Conservation (phyloP, 2,113 vertebrate species). For the Heterochromis multidens region DNA sequence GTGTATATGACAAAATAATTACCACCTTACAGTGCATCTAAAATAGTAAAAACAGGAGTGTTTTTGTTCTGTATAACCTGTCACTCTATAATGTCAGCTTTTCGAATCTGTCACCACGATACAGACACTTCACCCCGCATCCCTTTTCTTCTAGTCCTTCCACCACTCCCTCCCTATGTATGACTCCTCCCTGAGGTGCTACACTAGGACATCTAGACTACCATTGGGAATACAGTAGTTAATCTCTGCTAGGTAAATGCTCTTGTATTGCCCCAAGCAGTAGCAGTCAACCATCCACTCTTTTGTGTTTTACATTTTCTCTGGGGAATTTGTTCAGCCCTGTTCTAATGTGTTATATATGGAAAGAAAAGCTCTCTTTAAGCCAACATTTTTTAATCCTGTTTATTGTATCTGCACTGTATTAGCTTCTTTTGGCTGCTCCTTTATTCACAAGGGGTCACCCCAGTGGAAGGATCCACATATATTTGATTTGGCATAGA, state of each 20-base stretch:
- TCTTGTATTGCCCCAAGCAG: constrained; percentile 68
- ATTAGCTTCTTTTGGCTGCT: neutral
- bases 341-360: constrained; percentile 38
- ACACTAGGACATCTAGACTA: constrained; percentile 61
- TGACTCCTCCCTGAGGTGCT: constrained; percentile 49
- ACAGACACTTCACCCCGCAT: neutral
- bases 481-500: neutral
- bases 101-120: constrained; percentile 22
- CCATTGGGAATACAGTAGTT: constrained; percentile 69
- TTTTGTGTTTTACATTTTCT: constrained; percentile 39
- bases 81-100: constrained; percentile 32
- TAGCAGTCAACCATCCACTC: constrained; percentile 53
- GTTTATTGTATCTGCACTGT: constrained; percentile 4
- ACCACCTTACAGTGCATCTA: neutral
- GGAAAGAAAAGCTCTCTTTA: constrained; percentile 20
- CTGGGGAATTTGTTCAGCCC: constrained; percentile 28
- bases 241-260: constrained; percentile 71
- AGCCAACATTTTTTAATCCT: neutral
- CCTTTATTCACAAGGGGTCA: neutral
- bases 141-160: neutral
- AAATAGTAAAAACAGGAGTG: neutral
- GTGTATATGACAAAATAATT: neutral
- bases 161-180: constrained; percentile 10
- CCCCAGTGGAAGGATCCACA: neutral
- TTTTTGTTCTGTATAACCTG: constrained; percentile 44